These are phyloP conservation scores for Petrocephalus schoutedeni DNA, from an alignment of 2,797 vertebrate species.

Conservation along the genomic window DNA sequence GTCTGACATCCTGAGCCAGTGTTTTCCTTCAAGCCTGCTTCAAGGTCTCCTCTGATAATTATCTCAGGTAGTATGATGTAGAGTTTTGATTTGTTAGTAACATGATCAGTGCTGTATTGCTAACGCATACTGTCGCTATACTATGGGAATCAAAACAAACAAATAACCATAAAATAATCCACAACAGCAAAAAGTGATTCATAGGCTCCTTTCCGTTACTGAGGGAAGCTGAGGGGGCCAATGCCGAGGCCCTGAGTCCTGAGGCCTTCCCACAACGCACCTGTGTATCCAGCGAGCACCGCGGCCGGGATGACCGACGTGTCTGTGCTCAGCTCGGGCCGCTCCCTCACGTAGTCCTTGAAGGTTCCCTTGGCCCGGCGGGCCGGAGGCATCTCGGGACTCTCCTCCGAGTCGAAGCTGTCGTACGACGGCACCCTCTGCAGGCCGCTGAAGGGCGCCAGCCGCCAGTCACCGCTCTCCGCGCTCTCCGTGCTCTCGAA, in stretches of 20 bases:
- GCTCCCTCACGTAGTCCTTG: conserved; percentile 98
- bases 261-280: conserved; percentile 49
- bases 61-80: background rate
- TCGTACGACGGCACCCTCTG: conserved; percentile 97
- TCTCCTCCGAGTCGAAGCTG: conserved; percentile 97
- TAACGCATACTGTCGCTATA: background rate
- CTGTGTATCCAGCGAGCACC: conserved; percentile 95
- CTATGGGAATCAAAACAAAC: background rate
- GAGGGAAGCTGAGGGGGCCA: background rate
- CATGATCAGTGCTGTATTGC: background rate
- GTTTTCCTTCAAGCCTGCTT: background rate
- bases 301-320: conserved; percentile 98
- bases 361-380: conserved; percentile 99
- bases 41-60: background rate
- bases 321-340: conserved; percentile 96
- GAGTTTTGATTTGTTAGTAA: background rate
- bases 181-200: background rate
- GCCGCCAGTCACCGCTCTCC: conserved; percentile 91
- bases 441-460: conserved; percentile 93
- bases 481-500: conserved; percentile 98
- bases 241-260: no score
- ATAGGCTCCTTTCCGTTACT: background rate
- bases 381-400: conserved; percentile 77
- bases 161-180: background rate
- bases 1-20: no score